These are phyloP conservation scores for Dryomyza anilis DNA, from an alignment of 2,888 invertebrate genomes.

Conservation along the genomic window DNA sequence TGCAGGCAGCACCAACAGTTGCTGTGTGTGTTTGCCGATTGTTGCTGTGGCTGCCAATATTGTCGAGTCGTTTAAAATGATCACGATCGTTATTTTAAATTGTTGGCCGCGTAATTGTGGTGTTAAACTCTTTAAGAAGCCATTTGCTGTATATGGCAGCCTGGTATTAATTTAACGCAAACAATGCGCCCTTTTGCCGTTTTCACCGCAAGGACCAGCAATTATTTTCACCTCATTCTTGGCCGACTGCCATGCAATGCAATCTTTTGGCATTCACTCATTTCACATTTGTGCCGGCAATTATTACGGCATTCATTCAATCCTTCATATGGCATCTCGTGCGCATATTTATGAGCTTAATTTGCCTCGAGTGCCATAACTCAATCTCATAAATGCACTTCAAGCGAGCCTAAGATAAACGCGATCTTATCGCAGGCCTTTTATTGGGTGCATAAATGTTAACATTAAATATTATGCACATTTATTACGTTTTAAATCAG, in stretches of 20 bases:
- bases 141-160: conserved; percentile 4
- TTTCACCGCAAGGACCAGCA: not conserved
- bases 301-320: not conserved
- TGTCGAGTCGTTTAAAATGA: conserved; percentile 18
- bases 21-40: not conserved
- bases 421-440: conserved; percentile 26
- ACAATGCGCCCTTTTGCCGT: not conserved
- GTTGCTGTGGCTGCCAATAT: conserved; percentile 5
- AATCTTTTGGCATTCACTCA: not conserved
- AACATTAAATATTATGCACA: conserved; percentile 53
- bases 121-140: conserved; percentile 22
- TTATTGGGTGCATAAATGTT: conserved; percentile 38
- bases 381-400: conserved; percentile 49
- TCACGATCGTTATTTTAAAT: conserved; percentile 37
- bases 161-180: not conserved
- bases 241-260: not conserved
- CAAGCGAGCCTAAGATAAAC: not conserved
- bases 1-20: not conserved
- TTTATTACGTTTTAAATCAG: conserved; percentile 50
- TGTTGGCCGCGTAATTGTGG: conserved; percentile 24
- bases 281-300: not conserved
- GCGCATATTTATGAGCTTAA: conserved; percentile 57
- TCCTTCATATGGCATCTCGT: not conserved
- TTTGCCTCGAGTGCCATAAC: conserved; percentile 60
- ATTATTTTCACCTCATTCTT: not conserved